Percentiles rank a stretch among this genome's conserved stretches.
phyloP scores from a whole-genome alignment of 2,797 vertebrate species.

The Mastacembelus armatus region DNA sequence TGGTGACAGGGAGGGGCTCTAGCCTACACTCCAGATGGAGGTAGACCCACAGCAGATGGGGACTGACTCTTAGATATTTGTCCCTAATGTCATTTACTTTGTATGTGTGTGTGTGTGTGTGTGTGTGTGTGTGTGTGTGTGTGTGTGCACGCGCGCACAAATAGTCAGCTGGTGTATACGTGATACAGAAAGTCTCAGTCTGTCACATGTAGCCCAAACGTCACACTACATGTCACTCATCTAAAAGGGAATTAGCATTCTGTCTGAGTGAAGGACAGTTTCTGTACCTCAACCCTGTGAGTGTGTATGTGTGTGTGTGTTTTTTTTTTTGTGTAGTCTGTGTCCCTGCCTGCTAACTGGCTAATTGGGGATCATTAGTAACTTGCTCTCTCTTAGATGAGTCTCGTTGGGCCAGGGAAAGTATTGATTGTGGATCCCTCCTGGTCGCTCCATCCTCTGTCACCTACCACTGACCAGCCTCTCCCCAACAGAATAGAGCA shows the following conservation, averaged over 20 bases:
- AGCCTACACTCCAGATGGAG: constrained; percentile 95
- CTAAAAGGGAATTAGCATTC: constrained; percentile 53
- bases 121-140: constrained; percentile 23
- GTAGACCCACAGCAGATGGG: constrained; percentile 94
- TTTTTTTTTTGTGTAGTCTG: constrained; percentile 38
- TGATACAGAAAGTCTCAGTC: constrained; percentile 82
- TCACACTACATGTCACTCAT: constrained; percentile 76
- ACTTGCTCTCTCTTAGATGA: constrained; percentile 65
- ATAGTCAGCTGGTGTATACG: constrained; percentile 92
- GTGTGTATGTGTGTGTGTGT: constrained; percentile 13
- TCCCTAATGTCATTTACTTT: constrained; percentile 67
- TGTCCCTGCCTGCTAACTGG: constrained; percentile 35
- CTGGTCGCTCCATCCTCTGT: constrained; percentile 57
- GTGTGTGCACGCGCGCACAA: constrained; percentile 51
- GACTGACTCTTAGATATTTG: constrained; percentile 83
- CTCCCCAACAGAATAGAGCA: constrained; percentile 53
- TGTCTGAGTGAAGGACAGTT: constrained; percentile 48
- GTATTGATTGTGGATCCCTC: constrained; percentile 73
- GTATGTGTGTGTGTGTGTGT: constrained; percentile 30
- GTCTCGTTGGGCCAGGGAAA: constrained; percentile 66
- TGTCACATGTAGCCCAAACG: constrained; percentile 85
- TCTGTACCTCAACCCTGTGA: constrained; percentile 11
- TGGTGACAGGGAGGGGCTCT: constrained; percentile 87
- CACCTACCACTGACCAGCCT: constrained; percentile 71
- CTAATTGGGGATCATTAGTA: constrained; percentile 78